These are phyloP conservation scores for Lingula anatina DNA, from an alignment of 2,888 invertebrate species.

Conservation along the genomic window DNA sequence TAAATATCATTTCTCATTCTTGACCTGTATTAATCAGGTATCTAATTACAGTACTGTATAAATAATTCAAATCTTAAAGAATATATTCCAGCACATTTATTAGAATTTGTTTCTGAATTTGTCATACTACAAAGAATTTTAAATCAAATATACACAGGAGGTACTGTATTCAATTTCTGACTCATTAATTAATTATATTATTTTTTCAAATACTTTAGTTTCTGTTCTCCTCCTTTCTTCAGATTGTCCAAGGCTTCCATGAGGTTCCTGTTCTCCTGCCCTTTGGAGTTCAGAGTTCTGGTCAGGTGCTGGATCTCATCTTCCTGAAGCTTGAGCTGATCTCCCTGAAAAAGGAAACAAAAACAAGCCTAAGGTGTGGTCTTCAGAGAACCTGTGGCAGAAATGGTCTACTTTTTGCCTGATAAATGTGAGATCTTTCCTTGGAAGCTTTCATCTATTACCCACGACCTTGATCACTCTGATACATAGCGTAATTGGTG, in stretches of 20 bases:
- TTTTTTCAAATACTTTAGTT: slow-evolving; percentile 1
- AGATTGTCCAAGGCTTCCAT: slow-evolving; percentile 38
- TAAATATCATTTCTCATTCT: no score
- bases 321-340: slow-evolving; percentile 55
- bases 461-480: no score
- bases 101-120: not conserved
- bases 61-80: no score
- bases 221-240: slow-evolving; percentile 1
- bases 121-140: not conserved
- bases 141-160: not conserved
- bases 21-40: not conserved
- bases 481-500: no score
- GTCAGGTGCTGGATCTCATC: slow-evolving; percentile 34
- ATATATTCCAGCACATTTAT: no score
- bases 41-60: not conserved
- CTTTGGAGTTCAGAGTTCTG: slow-evolving; percentile 26
- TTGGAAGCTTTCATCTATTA: no score
- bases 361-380: no score
- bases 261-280: slow-evolving; percentile 29
- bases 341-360: no score
- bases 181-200: slow-evolving; percentile 1
- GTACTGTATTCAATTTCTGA: not conserved
- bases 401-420: no score
- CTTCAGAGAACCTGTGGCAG: no score
- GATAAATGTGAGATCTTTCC: no score